Conservation (phyloP, 2,797 vertebrate genomes). For the Triplophysa yarkandensis region DNA sequence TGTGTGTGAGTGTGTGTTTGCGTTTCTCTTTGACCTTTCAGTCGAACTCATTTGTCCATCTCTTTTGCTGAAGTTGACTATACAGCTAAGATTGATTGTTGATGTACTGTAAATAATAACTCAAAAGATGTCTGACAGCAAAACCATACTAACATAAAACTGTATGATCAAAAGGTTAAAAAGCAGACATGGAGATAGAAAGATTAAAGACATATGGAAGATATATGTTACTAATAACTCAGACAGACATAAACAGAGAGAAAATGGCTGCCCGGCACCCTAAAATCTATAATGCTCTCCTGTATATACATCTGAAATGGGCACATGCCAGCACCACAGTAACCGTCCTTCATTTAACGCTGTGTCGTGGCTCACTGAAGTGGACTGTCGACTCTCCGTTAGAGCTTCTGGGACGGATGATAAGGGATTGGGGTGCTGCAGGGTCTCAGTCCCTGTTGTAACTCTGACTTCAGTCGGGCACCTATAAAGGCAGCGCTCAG, state of each 20-base stretch:
- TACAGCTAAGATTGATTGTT: neutral
- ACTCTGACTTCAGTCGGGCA: neutral
- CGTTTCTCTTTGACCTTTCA: conserved; percentile 54
- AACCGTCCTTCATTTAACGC: neutral
- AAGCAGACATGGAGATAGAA: neutral
- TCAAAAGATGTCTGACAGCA: neutral
- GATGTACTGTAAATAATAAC: conserved; percentile 4
- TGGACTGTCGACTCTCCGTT: neutral
- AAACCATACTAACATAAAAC: neutral
- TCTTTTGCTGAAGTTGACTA: conserved; percentile 5
- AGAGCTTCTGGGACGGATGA: conserved; percentile 12
- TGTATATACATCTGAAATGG: neutral
- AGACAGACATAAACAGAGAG: neutral
- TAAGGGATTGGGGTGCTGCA: conserved; percentile 17
- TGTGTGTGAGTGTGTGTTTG: conserved; percentile 35
- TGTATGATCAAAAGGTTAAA: neutral
- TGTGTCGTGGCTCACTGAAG: conserved; percentile 1
- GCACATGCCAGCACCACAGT: neutral
- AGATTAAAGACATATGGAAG: neutral
- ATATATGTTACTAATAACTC: neutral
- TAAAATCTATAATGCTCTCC: neutral
- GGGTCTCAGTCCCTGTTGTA: conserved; percentile 10
- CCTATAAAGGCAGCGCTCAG: neutral
- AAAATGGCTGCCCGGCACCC: neutral
- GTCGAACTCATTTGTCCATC: conserved; percentile 36